These are phyloP conservation scores for Lanius ludovicianus DNA, from an alignment of 2,113 vertebrate species.

Conservation along the genomic window DNA sequence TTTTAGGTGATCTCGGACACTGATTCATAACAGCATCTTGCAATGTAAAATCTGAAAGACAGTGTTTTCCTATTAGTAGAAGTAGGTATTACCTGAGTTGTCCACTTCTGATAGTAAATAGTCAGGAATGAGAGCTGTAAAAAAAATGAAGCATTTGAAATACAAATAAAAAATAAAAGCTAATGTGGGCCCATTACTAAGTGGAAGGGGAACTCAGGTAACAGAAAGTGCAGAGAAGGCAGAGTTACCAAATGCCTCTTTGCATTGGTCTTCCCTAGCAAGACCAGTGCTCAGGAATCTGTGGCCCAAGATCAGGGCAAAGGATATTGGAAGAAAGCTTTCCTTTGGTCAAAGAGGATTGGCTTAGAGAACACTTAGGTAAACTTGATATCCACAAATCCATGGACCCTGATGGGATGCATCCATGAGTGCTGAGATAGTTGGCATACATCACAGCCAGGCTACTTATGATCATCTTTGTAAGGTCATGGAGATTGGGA, in stretches of 20 bases:
- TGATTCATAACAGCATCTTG: neutral
- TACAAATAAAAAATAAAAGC: neutral
- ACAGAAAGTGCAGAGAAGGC: neutral
- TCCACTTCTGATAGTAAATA: neutral
- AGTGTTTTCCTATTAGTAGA: neutral
- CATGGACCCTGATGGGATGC: neutral
- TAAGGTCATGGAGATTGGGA: accelerated
- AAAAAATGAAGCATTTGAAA: neutral
- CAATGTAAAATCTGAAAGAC: neutral
- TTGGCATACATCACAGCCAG: neutral
- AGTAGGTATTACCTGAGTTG: neutral
- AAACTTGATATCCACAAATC: neutral
- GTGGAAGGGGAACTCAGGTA: neutral
- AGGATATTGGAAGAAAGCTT: neutral
- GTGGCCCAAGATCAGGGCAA: neutral
- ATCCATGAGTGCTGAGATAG: neutral
- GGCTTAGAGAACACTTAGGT: neutral
- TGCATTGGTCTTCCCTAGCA: accelerated
- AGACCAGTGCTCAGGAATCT: neutral
- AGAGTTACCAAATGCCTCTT: neutral
- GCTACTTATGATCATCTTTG: neutral
- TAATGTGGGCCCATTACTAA: neutral
- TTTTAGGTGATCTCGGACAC: neutral
- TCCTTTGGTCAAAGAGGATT: neutral
- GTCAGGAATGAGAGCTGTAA: neutral